phyloP scores from a whole-genome alignment of 1,140 invertebrate genomes.

The Neodiprion pinetum region DNA sequence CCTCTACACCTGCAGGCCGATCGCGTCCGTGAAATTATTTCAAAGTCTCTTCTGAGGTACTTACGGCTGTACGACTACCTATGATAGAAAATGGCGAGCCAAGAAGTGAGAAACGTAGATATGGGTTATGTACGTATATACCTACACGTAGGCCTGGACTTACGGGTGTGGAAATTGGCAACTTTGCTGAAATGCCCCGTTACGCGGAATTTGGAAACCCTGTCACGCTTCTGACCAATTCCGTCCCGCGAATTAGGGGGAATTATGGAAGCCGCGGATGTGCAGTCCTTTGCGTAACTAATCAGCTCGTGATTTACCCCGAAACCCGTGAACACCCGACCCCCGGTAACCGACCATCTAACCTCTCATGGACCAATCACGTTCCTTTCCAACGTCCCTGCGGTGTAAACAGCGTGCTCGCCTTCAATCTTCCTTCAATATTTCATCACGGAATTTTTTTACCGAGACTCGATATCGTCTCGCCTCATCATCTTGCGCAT shows the following conservation, averaged over 20 bases:
- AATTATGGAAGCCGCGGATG: not conserved
- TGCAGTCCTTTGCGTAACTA: not conserved
- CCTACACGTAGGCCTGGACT: too few species aligned
- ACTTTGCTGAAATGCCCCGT: not conserved
- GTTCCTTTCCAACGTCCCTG: not conserved
- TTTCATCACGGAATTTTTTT: too few species aligned
- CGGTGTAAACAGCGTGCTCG: not conserved
- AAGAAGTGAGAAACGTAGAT: too few species aligned
- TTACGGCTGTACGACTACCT: not conserved
- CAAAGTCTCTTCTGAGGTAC: not conserved
- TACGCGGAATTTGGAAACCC: not conserved
- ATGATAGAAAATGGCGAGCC: not conserved
- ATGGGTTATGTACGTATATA: too few species aligned
- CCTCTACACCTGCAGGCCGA: not conserved
- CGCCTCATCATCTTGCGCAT: too few species aligned
- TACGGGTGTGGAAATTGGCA: too few species aligned
- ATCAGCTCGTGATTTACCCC: not conserved
- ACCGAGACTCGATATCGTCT: too few species aligned
- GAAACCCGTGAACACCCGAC: not conserved
- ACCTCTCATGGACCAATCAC: constrained; percentile 1
- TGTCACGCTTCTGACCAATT: not conserved
- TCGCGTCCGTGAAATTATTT: not conserved
- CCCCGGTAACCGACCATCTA: not conserved
- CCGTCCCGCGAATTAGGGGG: not conserved
- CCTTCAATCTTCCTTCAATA: too few species aligned